Conservation (phyloP, 1,140 invertebrate species). For the Ceratina calcarata region DNA sequence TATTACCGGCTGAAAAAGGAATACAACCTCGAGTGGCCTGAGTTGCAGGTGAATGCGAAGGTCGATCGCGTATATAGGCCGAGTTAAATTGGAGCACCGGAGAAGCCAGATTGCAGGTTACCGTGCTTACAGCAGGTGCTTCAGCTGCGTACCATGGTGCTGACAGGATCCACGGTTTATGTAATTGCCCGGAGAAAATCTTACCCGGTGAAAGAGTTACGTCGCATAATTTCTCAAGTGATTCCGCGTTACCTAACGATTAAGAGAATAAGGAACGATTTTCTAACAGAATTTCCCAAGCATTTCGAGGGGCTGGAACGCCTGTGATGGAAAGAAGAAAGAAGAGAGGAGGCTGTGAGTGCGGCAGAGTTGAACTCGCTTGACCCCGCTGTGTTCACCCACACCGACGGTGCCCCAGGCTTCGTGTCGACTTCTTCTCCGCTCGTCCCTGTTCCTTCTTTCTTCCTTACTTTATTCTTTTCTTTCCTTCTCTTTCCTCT, state of each 20-base stretch:
- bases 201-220: conserved; percentile 7
- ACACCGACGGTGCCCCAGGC: conserved; percentile 64
- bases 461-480: conserved; percentile 6
- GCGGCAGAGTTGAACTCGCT: conserved; percentile 69
- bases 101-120: conserved; percentile 55
- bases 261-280: conserved; percentile 28
- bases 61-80: conserved; percentile 48
- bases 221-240: neutral
- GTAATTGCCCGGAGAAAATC: conserved; percentile 34
- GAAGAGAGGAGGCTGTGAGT: conserved; percentile 45
- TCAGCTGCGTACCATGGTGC: neutral
- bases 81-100: conserved; percentile 55
- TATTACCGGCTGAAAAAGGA: conserved; percentile 23
- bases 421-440: conserved; percentile 61
- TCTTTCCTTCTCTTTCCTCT: conserved; percentile 16
- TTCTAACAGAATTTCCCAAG: conserved; percentile 38
- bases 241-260: neutral
- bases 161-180: conserved; percentile 23
- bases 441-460: conserved; percentile 37
- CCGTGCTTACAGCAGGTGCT: conserved; percentile 63
- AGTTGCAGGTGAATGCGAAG: conserved; percentile 47
- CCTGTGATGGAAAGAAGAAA: conserved; percentile 42
- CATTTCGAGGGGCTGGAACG: conserved; percentile 22
- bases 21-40: neutral
- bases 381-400: conserved; percentile 73